phyloP scores from a whole-genome alignment of 2,797 vertebrate genomes.

The Chelonia mydas region DNA sequence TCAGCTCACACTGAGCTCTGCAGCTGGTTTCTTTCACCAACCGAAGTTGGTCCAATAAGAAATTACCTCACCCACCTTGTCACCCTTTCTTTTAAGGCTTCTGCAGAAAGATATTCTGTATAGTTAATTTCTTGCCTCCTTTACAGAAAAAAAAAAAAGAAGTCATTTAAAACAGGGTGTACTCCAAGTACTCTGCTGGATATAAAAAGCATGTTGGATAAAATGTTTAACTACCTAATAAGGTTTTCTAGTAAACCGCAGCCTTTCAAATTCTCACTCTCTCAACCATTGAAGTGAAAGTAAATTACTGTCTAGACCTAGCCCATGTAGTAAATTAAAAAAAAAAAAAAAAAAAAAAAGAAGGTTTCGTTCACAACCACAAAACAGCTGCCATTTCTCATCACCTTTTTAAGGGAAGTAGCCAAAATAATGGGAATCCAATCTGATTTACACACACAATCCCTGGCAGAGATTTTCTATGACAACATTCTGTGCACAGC shows the following conservation, averaged over 20 bases:
- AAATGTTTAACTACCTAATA: not conserved
- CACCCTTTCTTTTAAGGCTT: not conserved
- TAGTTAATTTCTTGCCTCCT: fast-evolving
- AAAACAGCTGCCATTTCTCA: not conserved
- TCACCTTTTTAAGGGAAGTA: constrained; percentile 16
- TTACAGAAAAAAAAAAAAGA: constrained; percentile 3
- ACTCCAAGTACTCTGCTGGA: not conserved
- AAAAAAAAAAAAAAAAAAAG: too few species aligned
- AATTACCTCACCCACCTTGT: not conserved
- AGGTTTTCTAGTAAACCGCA: not conserved
- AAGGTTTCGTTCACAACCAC: not conserved
- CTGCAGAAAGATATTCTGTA: not conserved
- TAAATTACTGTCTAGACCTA: not conserved
- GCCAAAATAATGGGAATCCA: constrained; percentile 28
- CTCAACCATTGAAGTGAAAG: not conserved
- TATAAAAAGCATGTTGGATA: not conserved
- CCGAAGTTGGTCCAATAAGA: not conserved
- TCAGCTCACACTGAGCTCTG: not conserved
- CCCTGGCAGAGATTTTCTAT: not conserved
- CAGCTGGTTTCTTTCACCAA: not conserved
- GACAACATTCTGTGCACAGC: not conserved
- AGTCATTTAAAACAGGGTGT: not conserved
- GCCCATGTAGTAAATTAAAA: not conserved
- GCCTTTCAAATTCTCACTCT: not conserved
- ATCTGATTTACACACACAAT: not conserved